These are phyloP conservation scores for Anolis sagrei DNA, from an alignment of 2,113 vertebrate genomes.

Conservation along the genomic window DNA sequence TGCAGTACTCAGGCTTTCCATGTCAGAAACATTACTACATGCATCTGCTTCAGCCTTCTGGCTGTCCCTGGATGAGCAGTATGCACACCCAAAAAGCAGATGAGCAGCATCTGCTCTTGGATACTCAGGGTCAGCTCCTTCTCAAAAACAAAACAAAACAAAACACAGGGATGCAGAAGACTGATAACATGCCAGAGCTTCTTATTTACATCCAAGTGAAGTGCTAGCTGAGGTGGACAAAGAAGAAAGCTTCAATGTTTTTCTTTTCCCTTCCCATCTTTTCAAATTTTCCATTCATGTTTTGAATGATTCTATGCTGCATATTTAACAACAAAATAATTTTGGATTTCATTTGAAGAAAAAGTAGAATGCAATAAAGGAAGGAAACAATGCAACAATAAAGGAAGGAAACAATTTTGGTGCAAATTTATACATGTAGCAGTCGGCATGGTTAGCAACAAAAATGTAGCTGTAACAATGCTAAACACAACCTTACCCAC, in stretches of 20 bases:
- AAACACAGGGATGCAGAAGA: neutral
- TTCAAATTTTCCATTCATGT: too few species aligned
- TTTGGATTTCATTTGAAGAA: neutral
- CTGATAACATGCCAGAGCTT: too few species aligned
- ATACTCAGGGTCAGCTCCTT: neutral
- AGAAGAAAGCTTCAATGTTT: neutral
- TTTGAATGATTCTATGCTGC: neutral
- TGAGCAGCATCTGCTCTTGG: neutral
- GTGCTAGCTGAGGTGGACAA: too few species aligned
- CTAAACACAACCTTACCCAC: accelerated
- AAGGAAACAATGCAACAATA: neutral
- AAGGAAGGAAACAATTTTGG: too few species aligned
- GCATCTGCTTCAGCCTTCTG: neutral
- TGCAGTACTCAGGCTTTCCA: neutral
- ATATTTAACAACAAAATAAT: neutral
- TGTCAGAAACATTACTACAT: neutral
- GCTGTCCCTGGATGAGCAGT: too few species aligned
- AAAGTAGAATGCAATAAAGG: neutral
- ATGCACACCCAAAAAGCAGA: too few species aligned
- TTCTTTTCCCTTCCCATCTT: neutral
- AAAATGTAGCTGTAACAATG: accelerated
- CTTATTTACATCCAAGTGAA: neutral
- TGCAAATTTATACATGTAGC: neutral
- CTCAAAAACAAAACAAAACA: too few species aligned
- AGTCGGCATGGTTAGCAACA: neutral